phyloP scores from a whole-genome alignment of 2,888 invertebrate genomes.

The Ophion ventricosus region DNA sequence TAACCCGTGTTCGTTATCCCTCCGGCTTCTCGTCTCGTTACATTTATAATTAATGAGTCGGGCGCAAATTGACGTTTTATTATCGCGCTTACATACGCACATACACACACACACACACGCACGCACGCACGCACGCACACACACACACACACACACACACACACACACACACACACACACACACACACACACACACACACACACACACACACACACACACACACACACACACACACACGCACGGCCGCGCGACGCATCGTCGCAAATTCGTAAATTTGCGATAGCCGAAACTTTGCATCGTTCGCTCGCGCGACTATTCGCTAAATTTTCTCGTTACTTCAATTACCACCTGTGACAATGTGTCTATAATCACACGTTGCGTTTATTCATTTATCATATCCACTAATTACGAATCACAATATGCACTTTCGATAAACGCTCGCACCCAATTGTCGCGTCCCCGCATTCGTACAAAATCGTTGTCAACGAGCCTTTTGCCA shows the following conservation, averaged over 20 bases:
- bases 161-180: conserved; percentile 67
- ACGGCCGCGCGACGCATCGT: neutral
- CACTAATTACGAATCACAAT: conserved; percentile 67
- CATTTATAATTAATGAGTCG: conserved; percentile 72
- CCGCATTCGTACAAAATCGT: conserved; percentile 48
- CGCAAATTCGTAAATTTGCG: neutral
- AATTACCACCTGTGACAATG: neutral
- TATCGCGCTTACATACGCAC: conserved; percentile 71
- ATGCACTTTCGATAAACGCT: conserved; percentile 64
- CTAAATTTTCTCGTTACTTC: neutral
- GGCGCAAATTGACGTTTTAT: conserved; percentile 80
- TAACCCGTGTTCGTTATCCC: conserved; percentile 68
- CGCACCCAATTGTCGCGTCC: conserved; percentile 32
- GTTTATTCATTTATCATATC: conserved; percentile 36
- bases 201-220: conserved; percentile 68
- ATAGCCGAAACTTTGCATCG: conserved; percentile 25
- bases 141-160: no score
- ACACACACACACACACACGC: conserved; percentile 54
- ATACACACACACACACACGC: conserved; percentile 63
- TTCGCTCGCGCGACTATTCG: neutral
- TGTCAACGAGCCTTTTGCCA: conserved; percentile 29
- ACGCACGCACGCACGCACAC: conserved; percentile 67
- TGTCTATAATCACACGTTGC: neutral
- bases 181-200: no score
- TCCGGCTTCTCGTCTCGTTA: conserved; percentile 65